Evolutionary conservation across 2,797 vertebrate species (phyloP).

Genomic region (Furcifer pardalis): DNA sequence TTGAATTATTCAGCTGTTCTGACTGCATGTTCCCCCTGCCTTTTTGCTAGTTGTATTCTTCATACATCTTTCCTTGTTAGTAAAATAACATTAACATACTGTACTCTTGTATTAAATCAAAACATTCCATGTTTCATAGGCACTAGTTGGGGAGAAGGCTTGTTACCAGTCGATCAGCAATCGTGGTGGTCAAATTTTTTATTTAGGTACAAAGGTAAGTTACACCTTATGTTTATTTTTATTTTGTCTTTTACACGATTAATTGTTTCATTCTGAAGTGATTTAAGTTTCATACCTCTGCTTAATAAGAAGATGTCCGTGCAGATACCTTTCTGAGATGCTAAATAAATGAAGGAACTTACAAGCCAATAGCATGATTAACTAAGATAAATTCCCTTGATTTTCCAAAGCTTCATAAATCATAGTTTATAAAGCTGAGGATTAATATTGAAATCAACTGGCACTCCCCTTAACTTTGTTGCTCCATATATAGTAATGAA

Average conservation of each 20-base stretch:
- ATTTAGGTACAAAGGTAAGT: constrained; percentile 94
- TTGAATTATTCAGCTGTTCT: not conserved
- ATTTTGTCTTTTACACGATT: not conserved
- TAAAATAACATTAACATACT: not conserved
- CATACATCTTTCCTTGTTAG: not conserved
- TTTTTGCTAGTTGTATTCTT: constrained; percentile 2
- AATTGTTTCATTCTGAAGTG: not conserved
- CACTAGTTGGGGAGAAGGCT: constrained; percentile 94
- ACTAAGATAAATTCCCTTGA: not conserved
- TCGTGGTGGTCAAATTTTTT: constrained; percentile 91
- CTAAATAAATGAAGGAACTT: not conserved
- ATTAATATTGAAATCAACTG: not conserved
- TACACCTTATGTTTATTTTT: not conserved
- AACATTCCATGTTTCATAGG: constrained; percentile 73
- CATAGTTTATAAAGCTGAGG: not conserved
- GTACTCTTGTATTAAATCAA: not conserved
- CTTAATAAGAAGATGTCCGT: not conserved
- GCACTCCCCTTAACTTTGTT: too few species aligned
- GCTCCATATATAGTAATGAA: too few species aligned
- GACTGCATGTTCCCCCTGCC: not conserved
- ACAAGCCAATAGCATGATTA: not conserved
- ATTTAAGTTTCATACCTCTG: not conserved
- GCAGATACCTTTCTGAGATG: not conserved
- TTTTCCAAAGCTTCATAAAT: not conserved
- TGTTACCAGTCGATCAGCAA: constrained; percentile 96